These are phyloP conservation scores for Melolontha melolontha DNA, from an alignment of 2,888 invertebrate genomes.

Conservation along the genomic window DNA sequence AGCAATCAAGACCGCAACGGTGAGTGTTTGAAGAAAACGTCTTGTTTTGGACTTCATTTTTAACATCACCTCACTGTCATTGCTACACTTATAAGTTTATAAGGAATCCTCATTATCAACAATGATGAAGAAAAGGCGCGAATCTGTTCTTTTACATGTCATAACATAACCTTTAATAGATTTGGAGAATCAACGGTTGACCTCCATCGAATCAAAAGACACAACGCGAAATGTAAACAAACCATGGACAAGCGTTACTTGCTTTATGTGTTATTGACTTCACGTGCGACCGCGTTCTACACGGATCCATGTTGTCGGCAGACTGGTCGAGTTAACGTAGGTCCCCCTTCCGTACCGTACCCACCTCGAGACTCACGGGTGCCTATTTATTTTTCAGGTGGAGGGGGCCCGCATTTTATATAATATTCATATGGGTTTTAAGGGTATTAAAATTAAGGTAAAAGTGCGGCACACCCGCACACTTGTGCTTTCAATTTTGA, in stretches of 20 bases:
- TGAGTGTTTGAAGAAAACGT: constrained; percentile 60
- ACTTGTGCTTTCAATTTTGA: constrained; percentile 17
- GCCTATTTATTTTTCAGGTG: constrained; percentile 26
- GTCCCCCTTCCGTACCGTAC: constrained; percentile 61
- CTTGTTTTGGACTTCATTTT: constrained; percentile 61
- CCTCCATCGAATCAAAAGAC: constrained; percentile 46
- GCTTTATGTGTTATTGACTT: constrained; percentile 46
- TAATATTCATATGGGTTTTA: constrained; percentile 18
- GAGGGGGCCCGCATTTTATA: constrained; percentile 31
- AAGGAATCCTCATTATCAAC: constrained; percentile 43
- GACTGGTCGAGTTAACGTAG: constrained; percentile 65
- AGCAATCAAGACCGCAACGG: constrained; percentile 58
- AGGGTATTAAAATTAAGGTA: constrained; percentile 9
- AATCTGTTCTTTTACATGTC: background rate
- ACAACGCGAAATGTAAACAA: constrained; percentile 29
- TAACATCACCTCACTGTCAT: constrained; percentile 57
- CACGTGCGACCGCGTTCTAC: constrained; percentile 36
- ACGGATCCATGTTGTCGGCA: constrained; percentile 67
- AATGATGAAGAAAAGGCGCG: background rate
- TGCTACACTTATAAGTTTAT: constrained; percentile 49
- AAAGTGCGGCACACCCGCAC: background rate
- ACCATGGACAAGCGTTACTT: constrained; percentile 34
- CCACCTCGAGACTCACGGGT: constrained; percentile 13
- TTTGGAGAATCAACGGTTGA: constrained; percentile 9
- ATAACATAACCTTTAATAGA: background rate